Conservation (phyloP, 2,888 invertebrate species). For the Hipparchia semele region DNA sequence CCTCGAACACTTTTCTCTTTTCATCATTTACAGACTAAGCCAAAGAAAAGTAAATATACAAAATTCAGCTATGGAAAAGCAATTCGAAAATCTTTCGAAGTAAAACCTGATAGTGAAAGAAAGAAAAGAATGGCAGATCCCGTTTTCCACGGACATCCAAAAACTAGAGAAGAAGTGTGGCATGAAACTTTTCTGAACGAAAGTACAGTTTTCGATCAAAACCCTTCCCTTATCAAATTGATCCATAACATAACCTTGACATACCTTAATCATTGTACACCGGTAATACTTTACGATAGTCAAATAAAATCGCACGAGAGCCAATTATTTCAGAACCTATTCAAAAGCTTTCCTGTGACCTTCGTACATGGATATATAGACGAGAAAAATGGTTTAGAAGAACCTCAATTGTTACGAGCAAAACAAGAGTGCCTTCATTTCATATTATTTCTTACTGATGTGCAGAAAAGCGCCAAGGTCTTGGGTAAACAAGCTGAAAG, state of each 20-base stretch:
- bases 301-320: conserved; percentile 81
- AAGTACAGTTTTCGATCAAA: conserved; percentile 71
- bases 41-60: background rate
- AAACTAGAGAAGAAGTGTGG: conserved; percentile 82
- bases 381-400: conserved; percentile 69
- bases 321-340: conserved; percentile 82
- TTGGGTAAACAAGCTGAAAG: conserved; percentile 85
- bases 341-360: conserved; percentile 81
- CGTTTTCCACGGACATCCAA: conserved; percentile 82
- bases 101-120: background rate
- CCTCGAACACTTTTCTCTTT: background rate
- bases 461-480: conserved; percentile 81
- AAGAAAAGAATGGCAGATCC: conserved; percentile 71
- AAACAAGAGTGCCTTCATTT: conserved; percentile 84
- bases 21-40: background rate
- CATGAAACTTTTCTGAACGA: conserved; percentile 75
- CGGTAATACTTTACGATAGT: conserved; percentile 86
- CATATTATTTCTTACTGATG: conserved; percentile 86
- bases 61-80: background rate
- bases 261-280: conserved; percentile 85
- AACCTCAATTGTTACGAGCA: conserved; percentile 68
- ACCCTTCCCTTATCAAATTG: conserved; percentile 83
- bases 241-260: conserved; percentile 83
- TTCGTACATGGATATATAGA: conserved; percentile 85
- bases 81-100: background rate